A percentile compares a stretch with the other conserved stretches of the same genome.
Conservation (phyloP, 2,797 vertebrate genomes). For the Acrocephalus scirpaceus region DNA sequence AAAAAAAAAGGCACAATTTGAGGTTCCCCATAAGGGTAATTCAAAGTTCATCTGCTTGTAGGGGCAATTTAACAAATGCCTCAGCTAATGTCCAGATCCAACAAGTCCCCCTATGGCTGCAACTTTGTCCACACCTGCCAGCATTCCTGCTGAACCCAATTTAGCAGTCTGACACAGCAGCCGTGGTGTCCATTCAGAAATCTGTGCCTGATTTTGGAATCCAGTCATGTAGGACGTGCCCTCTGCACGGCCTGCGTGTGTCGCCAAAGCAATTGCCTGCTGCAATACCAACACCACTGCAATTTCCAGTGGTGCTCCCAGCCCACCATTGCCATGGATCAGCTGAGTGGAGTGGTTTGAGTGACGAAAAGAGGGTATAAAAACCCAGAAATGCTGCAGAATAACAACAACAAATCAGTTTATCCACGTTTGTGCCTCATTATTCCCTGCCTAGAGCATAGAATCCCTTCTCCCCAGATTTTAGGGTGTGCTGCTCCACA, state of each 20-base stretch:
- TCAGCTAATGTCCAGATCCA: not conserved
- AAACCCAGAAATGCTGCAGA: not conserved
- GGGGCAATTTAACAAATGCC: not conserved
- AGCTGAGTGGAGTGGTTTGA: not conserved
- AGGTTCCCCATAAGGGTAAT: not conserved
- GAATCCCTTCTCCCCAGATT: not conserved
- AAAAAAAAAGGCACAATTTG: rapidly evolving
- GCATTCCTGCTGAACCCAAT: not conserved
- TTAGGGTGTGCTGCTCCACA: not conserved
- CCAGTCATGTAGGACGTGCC: not conserved
- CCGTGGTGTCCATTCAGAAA: not conserved
- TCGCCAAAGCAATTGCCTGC: not conserved
- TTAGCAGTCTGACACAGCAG: not conserved
- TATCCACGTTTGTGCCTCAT: not conserved
- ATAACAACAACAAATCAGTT: not conserved
- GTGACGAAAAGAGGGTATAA: not conserved
- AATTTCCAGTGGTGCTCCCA: not conserved
- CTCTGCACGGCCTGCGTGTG: rapidly evolving
- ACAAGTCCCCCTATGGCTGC: not conserved
- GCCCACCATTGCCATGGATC: not conserved
- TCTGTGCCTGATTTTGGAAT: not conserved
- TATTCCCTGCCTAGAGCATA: not conserved
- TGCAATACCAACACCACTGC: not conserved
- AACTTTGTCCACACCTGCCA: not conserved
- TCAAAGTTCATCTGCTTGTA: not conserved